Base-by-base conservation (phyloP, 2,888 invertebrate genomes). In the Zygothrica quintamaculata region DNA sequence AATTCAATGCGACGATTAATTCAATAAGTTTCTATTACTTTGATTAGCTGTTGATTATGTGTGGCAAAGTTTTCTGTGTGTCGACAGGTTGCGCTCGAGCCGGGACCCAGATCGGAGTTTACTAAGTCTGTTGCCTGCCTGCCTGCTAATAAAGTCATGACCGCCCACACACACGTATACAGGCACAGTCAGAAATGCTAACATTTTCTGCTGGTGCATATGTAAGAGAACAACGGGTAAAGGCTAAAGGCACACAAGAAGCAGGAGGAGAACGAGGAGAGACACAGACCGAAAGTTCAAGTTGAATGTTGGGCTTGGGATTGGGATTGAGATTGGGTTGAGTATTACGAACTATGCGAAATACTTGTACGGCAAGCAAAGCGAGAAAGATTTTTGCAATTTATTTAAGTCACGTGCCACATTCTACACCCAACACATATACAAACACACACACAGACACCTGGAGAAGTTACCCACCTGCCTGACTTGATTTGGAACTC, bases 11-110 rank as follows among this genome's bases (percentile, higher is more conserved):
- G 58, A 55, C 80, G 79, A 80, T 80, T 80, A 85, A 80, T 80
- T 84, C 84, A 80, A 85, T 80, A 85, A 80, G 80, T 80, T 80
- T 80, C 86, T 80, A 80, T 80, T 80, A 82, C 80, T 82, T 80
- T 80, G 84, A 80, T 80, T 85, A 80, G 80, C 86, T 80, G 80
- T 85, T 85, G 86, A 80, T 80, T 80, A 80, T 79, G 86, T 85
- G 79, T 79, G 66, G 66, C 59, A 59, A 57, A 62, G 60, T 76
- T 56, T 57, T n/a, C n/a, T n/a, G n/a, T n/a, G 15, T 44, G 71
- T 42, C 71, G 71, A 56, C 75, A 78, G 76, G 76, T 75, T 75
- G 75, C 66, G 75, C 60, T n/a, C n/a, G n/a, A n/a, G n/a, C n/a
- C n/a, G n/a, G n/a, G n/a, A n/a, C n/a, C n/a, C n/a, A n/a, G n/a